A percentile compares a stretch with the other conserved stretches of the same genome.
Evolutionary conservation across 2,113 vertebrate genomes (phyloP).

Genomic region (Noctilio leporinus): DNA sequence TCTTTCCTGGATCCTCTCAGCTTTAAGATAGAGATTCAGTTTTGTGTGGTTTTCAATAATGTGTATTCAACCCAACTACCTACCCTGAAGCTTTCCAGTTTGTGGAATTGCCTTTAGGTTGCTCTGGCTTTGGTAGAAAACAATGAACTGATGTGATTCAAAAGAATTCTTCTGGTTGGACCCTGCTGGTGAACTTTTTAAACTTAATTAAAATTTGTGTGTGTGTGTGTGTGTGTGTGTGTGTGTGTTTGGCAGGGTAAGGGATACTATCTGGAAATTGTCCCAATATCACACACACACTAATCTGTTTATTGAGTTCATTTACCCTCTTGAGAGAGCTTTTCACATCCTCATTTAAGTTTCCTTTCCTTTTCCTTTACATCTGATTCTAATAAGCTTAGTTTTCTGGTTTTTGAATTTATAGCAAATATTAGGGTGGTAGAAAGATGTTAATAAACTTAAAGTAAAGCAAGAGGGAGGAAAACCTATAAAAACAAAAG

Average conservation of each 20-base stretch:
- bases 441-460: constrained; percentile 53
- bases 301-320: constrained; percentile 31
- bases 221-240: too few relatives aligned
- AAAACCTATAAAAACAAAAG: constrained; percentile 25
- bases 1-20: neutral
- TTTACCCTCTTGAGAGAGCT: constrained; percentile 35
- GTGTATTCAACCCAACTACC: neutral
- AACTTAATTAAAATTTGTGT: neutral
- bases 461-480: neutral
- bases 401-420: constrained; percentile 50
- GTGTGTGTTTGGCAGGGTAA: fast-evolving
- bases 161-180: neutral
- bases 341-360: constrained; percentile 20
- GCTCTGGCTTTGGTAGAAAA: neutral
- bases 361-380: constrained; percentile 25
- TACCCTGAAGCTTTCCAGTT: neutral
- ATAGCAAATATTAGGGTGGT: constrained; percentile 43
- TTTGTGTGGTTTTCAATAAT: neutral
- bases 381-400: constrained; percentile 42
- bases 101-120: neutral
- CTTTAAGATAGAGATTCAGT: neutral
- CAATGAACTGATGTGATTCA: neutral
- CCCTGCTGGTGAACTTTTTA: neutral
- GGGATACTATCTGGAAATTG: neutral
- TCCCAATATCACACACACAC: neutral